Percentiles rank a stretch among this genome's conserved stretches.
These are phyloP conservation scores for Myotis planiceps DNA, from an alignment of 2,797 vertebrate genomes.

Conservation along the genomic window DNA sequence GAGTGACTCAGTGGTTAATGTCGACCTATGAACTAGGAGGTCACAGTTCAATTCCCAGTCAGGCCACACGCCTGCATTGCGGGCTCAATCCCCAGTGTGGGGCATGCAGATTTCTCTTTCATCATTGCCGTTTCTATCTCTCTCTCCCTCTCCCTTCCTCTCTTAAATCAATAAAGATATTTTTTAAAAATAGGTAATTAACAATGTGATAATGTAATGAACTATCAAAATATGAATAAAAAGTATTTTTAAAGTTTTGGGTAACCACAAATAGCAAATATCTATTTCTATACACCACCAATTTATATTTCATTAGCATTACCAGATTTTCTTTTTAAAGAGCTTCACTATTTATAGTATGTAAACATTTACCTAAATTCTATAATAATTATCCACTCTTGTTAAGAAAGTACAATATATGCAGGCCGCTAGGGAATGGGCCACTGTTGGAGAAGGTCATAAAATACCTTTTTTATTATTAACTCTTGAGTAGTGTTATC, in stretches of 20 bases:
- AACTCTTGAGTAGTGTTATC: not conserved
- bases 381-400: not conserved
- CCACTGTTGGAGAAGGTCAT: not conserved
- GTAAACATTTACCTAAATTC: not conserved
- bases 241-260: not conserved
- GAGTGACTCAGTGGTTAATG: too few species aligned
- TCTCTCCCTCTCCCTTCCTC: too few species aligned
- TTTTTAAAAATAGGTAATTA: not conserved
- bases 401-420: not conserved
- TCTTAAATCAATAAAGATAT: too few species aligned
- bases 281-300: not conserved
- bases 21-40: too few species aligned
- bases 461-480: not conserved
- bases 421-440: not conserved
- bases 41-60: too few species aligned
- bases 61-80: too few species aligned
- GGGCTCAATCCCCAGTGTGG: too few species aligned
- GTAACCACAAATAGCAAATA: not conserved
- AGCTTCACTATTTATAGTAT: not conserved
- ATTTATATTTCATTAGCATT: not conserved
- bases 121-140: too few species aligned
- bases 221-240: not conserved
- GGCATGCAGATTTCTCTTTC: too few species aligned
- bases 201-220: not conserved
- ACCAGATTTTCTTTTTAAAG: not conserved